A percentile compares a stretch with the other conserved stretches of the same genome.
Evolutionary conservation across 2,113 vertebrate genomes (phyloP).

Genomic region (Edolisoma coerulescens): DNA sequence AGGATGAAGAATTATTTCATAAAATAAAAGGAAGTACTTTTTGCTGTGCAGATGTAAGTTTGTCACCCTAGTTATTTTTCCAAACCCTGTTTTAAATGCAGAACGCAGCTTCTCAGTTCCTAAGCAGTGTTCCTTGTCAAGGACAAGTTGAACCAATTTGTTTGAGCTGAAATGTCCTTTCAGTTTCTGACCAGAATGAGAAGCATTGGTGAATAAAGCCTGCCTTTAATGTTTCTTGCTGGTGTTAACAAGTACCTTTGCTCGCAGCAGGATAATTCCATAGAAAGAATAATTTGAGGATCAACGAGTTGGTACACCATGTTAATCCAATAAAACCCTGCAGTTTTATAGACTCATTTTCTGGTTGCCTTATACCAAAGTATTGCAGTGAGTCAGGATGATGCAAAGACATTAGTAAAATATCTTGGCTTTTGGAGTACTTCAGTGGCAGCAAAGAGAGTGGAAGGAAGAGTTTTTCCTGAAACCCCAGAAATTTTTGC

Average conservation of each 20-base stretch:
- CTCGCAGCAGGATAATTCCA: not conserved
- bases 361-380: not conserved
- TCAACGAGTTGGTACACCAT: not conserved
- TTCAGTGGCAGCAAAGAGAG: not conserved
- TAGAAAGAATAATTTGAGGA: not conserved
- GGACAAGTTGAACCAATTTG: not conserved
- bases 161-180: not conserved
- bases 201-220: not conserved
- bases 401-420: not conserved
- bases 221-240: not conserved
- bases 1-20: not conserved
- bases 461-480: not conserved
- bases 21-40: not conserved
- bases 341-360: not conserved
- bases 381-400: not conserved
- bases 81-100: conserved; percentile 1
- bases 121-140: not conserved
- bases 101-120: not conserved
- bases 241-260: not conserved
- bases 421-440: not conserved
- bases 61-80: not conserved
- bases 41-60: not conserved
- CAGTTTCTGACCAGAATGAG: not conserved
- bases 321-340: not conserved
- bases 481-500: not conserved